These are phyloP conservation scores for Phortica magna DNA, from an alignment of 2,888 invertebrate genomes.

Conservation along the genomic window DNA sequence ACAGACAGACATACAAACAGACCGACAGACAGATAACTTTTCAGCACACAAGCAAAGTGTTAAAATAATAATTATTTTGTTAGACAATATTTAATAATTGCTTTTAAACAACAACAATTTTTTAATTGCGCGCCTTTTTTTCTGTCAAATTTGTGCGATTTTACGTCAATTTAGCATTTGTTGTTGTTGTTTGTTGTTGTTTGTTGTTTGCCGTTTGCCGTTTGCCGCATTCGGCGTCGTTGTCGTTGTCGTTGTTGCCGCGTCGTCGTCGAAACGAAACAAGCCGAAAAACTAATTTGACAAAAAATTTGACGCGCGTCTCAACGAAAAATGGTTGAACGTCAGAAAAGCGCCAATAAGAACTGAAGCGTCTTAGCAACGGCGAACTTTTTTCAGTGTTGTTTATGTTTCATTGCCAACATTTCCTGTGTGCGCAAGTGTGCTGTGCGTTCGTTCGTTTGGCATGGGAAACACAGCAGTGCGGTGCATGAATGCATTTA, in stretches of 20 bases:
- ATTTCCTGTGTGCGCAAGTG: not conserved
- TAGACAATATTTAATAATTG: not conserved
- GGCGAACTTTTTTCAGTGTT: conserved; percentile 39
- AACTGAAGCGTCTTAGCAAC: conserved; percentile 42
- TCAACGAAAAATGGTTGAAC: conserved; percentile 6
- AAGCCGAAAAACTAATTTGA: not conserved
- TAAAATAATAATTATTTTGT: not conserved
- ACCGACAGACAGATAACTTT: not conserved
- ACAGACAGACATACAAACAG: not conserved
- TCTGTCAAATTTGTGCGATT: not conserved
- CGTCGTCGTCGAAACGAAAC: not conserved
- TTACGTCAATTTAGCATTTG: conserved; percentile 27
- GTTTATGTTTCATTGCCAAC: conserved; percentile 20
- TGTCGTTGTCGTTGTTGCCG: conserved; percentile 8
- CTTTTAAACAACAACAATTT: not conserved
- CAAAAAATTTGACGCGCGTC: conserved; percentile 7
- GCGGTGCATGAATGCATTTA: not conserved
- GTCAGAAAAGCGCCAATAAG: conserved; percentile 46
- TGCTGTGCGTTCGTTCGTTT: not conserved
- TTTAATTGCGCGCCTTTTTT: not conserved
- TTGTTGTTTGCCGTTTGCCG: not conserved
- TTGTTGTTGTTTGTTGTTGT: conserved; percentile 41
- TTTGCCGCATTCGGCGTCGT: not conserved
- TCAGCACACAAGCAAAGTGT: not conserved
- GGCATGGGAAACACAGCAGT: not conserved